phyloP scores from a whole-genome alignment of 2,797 vertebrate genomes.

The Protosalanx chinensis region DNA sequence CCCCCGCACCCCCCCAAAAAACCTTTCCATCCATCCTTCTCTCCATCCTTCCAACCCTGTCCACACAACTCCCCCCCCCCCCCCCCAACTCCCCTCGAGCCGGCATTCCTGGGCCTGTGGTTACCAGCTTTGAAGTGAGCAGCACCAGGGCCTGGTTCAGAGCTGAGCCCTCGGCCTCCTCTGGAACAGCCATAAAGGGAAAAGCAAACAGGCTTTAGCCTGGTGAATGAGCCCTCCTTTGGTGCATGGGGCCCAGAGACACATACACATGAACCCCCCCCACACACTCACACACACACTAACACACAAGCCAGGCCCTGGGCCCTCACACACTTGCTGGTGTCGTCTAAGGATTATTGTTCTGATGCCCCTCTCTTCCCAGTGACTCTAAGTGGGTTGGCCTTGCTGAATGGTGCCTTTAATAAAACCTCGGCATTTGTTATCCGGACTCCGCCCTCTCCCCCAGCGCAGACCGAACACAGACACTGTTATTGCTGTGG shows the following conservation, averaged over 20 bases:
- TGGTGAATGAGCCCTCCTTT: constrained; percentile 67
- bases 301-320: not conserved
- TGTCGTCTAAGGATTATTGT: constrained; percentile 27
- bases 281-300: not conserved
- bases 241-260: constrained; percentile 58
- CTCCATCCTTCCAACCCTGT: no score
- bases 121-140: constrained; percentile 76
- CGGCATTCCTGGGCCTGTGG: constrained; percentile 76
- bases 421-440: constrained; percentile 42
- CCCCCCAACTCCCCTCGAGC: constrained; percentile 47
- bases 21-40: constrained; percentile 18
- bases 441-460: constrained; percentile 15
- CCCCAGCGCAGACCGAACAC: constrained; percentile 27
- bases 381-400: constrained; percentile 46
- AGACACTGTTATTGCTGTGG: constrained; percentile 48
- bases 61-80: not conserved
- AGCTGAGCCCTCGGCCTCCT: constrained; percentile 38
- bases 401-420: constrained; percentile 45
- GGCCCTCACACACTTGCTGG: not conserved
- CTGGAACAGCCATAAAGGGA: constrained; percentile 68
- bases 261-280: constrained; percentile 18
- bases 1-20: constrained; percentile 55
- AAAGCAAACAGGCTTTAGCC: constrained; percentile 75
- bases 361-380: constrained; percentile 26
- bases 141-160: constrained; percentile 52